Percentiles rank a stretch among this genome's conserved stretches.
These are phyloP conservation scores for Aporophyla lueneburgensis DNA, from an alignment of 2,888 invertebrate genomes.

Conservation along the genomic window DNA sequence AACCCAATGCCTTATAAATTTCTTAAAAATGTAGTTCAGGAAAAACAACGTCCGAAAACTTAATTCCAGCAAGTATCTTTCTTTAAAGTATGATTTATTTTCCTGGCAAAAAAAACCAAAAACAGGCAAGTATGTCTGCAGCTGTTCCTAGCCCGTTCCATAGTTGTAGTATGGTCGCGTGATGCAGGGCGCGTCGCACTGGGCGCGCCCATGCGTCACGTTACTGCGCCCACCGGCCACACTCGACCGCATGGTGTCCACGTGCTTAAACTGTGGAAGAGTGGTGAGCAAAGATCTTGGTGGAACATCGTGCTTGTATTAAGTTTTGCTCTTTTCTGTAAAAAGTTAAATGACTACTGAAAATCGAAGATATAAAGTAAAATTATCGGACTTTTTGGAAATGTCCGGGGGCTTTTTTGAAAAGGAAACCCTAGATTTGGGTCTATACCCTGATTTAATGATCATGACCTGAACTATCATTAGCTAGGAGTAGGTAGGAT, in stretches of 20 bases:
- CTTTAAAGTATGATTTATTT: not conserved
- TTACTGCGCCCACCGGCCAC: slow-evolving; percentile 57
- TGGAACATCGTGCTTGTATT: not conserved
- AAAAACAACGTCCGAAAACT: not conserved
- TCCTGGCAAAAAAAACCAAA: not conserved
- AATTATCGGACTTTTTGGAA: not conserved
- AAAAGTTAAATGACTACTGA: too few relatives aligned
- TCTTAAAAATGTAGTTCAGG: not conserved
- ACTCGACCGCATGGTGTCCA: slow-evolving; percentile 20
- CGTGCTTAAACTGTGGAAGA: slow-evolving; percentile 12
- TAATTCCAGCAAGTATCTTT: not conserved
- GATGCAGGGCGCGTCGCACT: slow-evolving; percentile 51
- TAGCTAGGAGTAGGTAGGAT: not conserved
- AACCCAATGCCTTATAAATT: not conserved
- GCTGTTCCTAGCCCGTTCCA: slow-evolving; percentile 34
- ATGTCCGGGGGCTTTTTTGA: not conserved
- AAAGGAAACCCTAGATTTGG: too few relatives aligned
- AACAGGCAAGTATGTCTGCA: not conserved
- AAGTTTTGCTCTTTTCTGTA: too few relatives aligned
- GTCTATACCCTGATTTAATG: too few relatives aligned
- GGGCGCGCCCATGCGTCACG: slow-evolving; percentile 74
- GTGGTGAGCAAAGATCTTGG: slow-evolving; percentile 1
- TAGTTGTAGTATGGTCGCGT: slow-evolving; percentile 13
- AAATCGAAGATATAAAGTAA: too few relatives aligned
- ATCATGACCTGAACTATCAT: not conserved